Conservation (phyloP, 2,113 vertebrate species). For the Lates calcarifer region DNA sequence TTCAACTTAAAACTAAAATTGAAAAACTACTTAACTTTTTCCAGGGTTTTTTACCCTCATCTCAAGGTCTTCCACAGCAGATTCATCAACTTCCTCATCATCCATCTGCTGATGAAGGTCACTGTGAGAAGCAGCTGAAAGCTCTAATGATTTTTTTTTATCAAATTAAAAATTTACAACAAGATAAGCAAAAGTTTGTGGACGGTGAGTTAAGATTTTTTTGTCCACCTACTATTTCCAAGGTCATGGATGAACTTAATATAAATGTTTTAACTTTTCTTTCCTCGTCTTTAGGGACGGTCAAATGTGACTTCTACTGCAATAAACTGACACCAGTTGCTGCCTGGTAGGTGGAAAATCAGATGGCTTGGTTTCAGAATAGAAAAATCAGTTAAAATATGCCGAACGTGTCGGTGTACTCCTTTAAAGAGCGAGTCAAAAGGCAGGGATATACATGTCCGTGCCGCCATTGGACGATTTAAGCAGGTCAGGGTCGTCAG, state of each 20-base stretch:
- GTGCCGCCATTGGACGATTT: conserved; percentile 47
- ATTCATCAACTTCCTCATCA: background rate
- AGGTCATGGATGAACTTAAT: background rate
- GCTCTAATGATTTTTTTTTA: too few relatives aligned
- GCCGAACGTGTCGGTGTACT: background rate
- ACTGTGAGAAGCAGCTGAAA: too few relatives aligned
- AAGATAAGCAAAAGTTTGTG: too few relatives aligned
- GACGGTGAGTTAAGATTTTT: background rate
- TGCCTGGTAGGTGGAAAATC: background rate
- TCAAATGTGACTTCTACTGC: background rate
- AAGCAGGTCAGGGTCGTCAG: conserved; percentile 57
- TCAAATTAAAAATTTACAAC: too few relatives aligned
- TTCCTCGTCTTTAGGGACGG: too few relatives aligned
- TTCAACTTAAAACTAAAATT: too few relatives aligned
- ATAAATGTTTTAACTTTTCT: background rate
- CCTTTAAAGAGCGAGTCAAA: conserved; percentile 21
- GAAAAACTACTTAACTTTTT: too few relatives aligned
- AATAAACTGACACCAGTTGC: background rate
- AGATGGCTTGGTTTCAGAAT: background rate
- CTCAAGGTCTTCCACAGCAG: background rate
- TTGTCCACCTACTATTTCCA: background rate
- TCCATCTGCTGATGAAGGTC: background rate
- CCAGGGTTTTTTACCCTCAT: background rate
- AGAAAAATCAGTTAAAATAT: conserved; percentile 5
- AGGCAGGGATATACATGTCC: conserved; percentile 25